phyloP scores from a whole-genome alignment of 1,140 invertebrate genomes.

The Halotydeus destructor region DNA sequence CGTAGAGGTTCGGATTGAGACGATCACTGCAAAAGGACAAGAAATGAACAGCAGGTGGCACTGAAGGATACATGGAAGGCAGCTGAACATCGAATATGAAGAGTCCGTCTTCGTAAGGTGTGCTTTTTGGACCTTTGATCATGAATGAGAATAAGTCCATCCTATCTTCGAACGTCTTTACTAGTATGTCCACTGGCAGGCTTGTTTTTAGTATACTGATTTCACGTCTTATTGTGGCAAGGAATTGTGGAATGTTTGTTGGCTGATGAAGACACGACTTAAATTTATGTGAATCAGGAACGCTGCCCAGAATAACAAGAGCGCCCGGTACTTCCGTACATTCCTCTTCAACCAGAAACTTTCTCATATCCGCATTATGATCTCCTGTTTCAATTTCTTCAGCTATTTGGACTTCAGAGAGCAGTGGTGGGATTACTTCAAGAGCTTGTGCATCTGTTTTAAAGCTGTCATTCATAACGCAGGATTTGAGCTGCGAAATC shows the following conservation, averaged over 20 bases:
- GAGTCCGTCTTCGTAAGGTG: slow-evolving; percentile 79
- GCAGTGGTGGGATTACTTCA: too few relatives aligned
- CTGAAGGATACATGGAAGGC: slow-evolving; percentile 60
- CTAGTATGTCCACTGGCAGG: slow-evolving; percentile 61
- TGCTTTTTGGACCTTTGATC: slow-evolving; percentile 68
- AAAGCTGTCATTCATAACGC: neutral
- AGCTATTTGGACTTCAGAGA: too few relatives aligned
- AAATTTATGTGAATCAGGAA: slow-evolving; percentile 54
- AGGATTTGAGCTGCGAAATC: neutral
- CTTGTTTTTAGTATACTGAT: slow-evolving; percentile 47
- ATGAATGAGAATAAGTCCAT: slow-evolving; percentile 80
- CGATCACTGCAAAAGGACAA: slow-evolving; percentile 70
- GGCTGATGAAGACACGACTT: slow-evolving; percentile 51
- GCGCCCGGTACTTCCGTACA: slow-evolving; percentile 25
- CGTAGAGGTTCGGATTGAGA: slow-evolving; percentile 85
- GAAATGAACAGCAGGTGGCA: slow-evolving; percentile 71
- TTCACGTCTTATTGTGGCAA: slow-evolving; percentile 48
- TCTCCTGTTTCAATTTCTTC: too few relatives aligned
- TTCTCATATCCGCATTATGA: neutral
- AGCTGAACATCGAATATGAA: slow-evolving; percentile 89
- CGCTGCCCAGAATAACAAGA: slow-evolving; percentile 49
- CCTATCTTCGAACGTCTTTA: slow-evolving; percentile 69
- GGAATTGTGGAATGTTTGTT: slow-evolving; percentile 48
- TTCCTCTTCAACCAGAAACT: neutral
- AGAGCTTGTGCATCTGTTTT: neutral